Evolutionary conservation across 2,888 invertebrate genomes (phyloP).

Genomic region (Micropterix aruncella): DNA sequence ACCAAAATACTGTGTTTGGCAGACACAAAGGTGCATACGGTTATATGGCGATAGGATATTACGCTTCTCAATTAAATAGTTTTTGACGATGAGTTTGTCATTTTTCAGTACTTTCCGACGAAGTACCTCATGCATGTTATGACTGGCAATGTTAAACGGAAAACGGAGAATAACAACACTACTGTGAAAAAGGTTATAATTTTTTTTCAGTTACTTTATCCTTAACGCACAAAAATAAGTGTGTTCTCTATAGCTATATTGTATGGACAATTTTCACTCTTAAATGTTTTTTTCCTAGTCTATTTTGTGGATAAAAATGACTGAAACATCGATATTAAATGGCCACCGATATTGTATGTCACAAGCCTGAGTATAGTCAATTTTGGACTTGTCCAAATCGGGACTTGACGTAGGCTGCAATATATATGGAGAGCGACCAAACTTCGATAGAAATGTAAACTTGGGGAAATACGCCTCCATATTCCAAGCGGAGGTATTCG

Average conservation of each 20-base stretch:
- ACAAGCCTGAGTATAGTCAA: not conserved
- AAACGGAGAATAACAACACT: conserved; percentile 11
- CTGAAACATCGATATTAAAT: no score
- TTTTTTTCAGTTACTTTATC: conserved; percentile 18
- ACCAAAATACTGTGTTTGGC: conserved; percentile 50
- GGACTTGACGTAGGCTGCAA: no score
- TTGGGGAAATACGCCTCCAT: no score
- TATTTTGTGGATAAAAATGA: no score
- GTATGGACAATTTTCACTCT: no score
- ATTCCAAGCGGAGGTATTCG: no score
- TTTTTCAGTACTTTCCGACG: conserved; percentile 18
- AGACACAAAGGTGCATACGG: conserved; percentile 40
- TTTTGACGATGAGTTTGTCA: conserved; percentile 3
- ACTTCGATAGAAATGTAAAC: no score
- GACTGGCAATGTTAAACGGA: conserved; percentile 9
- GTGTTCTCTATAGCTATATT: no score
- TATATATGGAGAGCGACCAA: no score
- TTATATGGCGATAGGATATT: conserved; percentile 1
- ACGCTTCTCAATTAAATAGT: not conserved
- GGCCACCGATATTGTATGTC: conserved; percentile 17
- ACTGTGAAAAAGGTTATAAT: conserved; percentile 9
- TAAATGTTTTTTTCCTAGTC: no score
- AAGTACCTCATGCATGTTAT: conserved; percentile 19
- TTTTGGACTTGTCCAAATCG: no score
- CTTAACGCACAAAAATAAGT: no score